These are phyloP conservation scores for Cepaea nemoralis DNA, from an alignment of 1,140 invertebrate genomes.

Conservation along the genomic window DNA sequence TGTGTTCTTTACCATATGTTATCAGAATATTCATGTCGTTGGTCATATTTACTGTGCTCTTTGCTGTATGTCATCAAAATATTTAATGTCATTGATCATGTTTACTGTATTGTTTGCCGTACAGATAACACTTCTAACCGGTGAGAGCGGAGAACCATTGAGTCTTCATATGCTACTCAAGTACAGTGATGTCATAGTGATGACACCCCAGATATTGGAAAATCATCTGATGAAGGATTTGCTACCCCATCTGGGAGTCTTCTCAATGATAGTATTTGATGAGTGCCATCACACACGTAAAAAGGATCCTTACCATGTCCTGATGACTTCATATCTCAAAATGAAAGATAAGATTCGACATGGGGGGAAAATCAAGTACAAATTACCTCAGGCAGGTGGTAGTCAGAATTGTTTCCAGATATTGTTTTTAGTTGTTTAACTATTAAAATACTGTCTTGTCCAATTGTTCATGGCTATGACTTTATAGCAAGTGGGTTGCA, in stretches of 20 bases:
- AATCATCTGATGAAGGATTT: constrained; percentile 56
- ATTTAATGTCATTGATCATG: too few species aligned
- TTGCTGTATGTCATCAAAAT: too few species aligned
- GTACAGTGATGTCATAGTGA: constrained; percentile 55
- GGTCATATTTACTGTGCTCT: too few species aligned
- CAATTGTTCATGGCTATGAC: too few species aligned
- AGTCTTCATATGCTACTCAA: constrained; percentile 53
- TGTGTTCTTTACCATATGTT: too few species aligned
- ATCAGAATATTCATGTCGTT: too few species aligned
- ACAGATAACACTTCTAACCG: constrained; percentile 40
- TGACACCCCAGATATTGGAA: constrained; percentile 63
- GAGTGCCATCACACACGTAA: constrained; percentile 71
- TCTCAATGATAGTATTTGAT: constrained; percentile 66
- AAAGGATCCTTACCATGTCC: constrained; percentile 64
- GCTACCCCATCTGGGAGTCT: constrained; percentile 39
- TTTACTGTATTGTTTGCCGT: background rate
- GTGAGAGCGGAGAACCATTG: constrained; percentile 52
- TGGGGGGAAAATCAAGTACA: background rate
- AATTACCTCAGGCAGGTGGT: constrained; percentile 53
- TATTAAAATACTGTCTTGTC: too few species aligned
- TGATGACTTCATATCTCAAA: constrained; percentile 63
- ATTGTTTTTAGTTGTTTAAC: too few species aligned
- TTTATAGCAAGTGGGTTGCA: too few species aligned
- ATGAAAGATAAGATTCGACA: constrained; percentile 6
- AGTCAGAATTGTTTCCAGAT: background rate